Evolutionary conservation across 2,888 invertebrate species (phyloP).

Genomic region (Gortyna flavago): DNA sequence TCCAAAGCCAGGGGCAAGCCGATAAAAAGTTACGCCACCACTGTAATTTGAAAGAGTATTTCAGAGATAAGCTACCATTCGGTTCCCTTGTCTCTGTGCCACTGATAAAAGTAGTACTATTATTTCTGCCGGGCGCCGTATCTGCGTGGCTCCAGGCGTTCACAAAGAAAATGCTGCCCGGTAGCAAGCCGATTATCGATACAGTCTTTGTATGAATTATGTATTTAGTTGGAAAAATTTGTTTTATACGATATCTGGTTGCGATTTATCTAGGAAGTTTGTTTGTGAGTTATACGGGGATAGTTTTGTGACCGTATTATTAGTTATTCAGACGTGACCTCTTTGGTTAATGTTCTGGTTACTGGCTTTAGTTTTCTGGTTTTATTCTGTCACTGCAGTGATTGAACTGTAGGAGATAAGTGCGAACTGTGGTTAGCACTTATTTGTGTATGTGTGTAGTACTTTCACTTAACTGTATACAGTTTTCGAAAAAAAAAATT

Average conservation of each 20-base stretch:
- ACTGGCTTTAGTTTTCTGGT: conserved; percentile 18
- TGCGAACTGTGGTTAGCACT: background rate
- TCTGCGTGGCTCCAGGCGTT: conserved; percentile 69
- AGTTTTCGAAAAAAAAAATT: too few species aligned
- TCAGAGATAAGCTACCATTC: conserved; percentile 78
- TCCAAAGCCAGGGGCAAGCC: conserved; percentile 75
- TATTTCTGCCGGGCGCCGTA: conserved; percentile 75
- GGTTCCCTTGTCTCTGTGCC: conserved; percentile 72
- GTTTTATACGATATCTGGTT: conserved; percentile 62
- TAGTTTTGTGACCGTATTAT: conserved; percentile 55
- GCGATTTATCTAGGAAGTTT: conserved; percentile 66
- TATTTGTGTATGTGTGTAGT: background rate
- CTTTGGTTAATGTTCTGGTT: conserved; percentile 50
- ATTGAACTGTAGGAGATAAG: conserved; percentile 12
- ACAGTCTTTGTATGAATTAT: conserved; percentile 83
- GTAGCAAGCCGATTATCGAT: conserved; percentile 71
- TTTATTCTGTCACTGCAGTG: conserved; percentile 7
- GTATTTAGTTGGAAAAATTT: conserved; percentile 83
- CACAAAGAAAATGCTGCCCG: conserved; percentile 70
- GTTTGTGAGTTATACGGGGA: conserved; percentile 59
- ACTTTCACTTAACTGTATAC: background rate
- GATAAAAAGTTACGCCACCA: conserved; percentile 84
- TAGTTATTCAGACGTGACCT: conserved; percentile 63
- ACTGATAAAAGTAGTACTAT: conserved; percentile 85
- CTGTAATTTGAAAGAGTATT: conserved; percentile 82